Evolutionary conservation across 1,140 invertebrate species (phyloP), one percentile per base, ranked within the genome.

Genomic region (Babylonia areolata): DNA sequence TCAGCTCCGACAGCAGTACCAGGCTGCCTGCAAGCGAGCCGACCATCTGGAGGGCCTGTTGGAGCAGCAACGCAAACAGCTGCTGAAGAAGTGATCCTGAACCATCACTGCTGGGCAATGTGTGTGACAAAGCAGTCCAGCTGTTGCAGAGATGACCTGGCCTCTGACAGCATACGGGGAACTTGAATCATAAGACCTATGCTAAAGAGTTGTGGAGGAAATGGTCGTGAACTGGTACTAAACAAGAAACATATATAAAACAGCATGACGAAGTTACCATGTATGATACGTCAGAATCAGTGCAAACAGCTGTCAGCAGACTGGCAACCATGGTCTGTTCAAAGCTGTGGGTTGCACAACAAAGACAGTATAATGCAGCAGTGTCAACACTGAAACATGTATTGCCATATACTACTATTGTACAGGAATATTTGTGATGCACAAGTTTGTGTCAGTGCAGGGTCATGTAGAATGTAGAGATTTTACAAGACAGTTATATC

Each of bases 11-110:
- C 90, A 93, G 78, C 94, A 95, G 87, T 94, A 93, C 84, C 91
- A 94, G 82, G 94, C 94, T 81, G 93, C 94, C 42, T 89, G 92
- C 79, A 95, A 94, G 89, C 85, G 94, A 58, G 94, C 94, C 5
- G 94, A 95, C 85, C 94, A 95, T 87, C 86, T 95, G 12, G 94
- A 95, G 87, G 93, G 92, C 6, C 86, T 95, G 5, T 87, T 95
- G 79, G 92, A 94, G 86, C 94, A 95, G 89, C 94, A 95, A 85
- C 85, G 94, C 51, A 94, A 93, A 90, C 92, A 94, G 84, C 88
- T 94, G 39, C 81, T 88, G 37, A 83, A 84, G 31, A 87, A 88
- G 46, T 79, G 79, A 79, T 71, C 79, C 23, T 64, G 28, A 23
- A 28, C 20, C 28, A n/a, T 23, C 58, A 64, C 5, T 64, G 58